Conservation (phyloP, 2,113 vertebrate genomes). For the Pteruthius melanotis region DNA sequence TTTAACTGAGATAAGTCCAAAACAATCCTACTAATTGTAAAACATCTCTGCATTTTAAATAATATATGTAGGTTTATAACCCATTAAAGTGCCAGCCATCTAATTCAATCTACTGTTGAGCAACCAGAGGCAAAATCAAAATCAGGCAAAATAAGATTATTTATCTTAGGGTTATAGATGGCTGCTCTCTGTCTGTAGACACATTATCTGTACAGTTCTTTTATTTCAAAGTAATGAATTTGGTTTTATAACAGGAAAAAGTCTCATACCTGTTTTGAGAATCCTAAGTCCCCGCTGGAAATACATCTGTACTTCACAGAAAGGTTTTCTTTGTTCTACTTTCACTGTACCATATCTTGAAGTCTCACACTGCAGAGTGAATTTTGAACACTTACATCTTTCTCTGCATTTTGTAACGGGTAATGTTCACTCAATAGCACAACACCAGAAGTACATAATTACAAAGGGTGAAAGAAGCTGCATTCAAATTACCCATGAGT, state of each 20-base stretch:
- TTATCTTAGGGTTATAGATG: not conserved
- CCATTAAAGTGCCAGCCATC: not conserved
- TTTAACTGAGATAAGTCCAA: not conserved
- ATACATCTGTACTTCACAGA: not conserved
- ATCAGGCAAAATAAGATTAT: not conserved
- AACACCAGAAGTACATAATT: conserved; percentile 37
- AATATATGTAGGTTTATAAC: not conserved
- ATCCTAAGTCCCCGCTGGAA: not conserved
- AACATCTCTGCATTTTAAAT: not conserved
- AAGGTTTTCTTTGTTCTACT: not conserved
- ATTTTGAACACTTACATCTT: conserved; percentile 33
- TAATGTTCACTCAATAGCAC: conserved; percentile 8
- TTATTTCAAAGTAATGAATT: not conserved
- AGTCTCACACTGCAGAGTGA: not conserved
- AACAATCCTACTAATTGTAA: not conserved
- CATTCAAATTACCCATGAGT: conserved; percentile 61
- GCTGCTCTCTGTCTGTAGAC: not conserved
- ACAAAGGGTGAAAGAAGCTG: conserved; percentile 47
- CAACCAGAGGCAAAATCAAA: not conserved
- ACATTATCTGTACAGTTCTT: not conserved
- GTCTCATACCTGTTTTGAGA: not conserved
- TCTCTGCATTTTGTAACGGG: conserved; percentile 17
- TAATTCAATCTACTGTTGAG: not conserved
- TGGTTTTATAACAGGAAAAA: not conserved
- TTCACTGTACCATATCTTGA: not conserved